These are phyloP conservation scores for Serilophus lunatus DNA, from an alignment of 2,113 vertebrate species.

Conservation along the genomic window DNA sequence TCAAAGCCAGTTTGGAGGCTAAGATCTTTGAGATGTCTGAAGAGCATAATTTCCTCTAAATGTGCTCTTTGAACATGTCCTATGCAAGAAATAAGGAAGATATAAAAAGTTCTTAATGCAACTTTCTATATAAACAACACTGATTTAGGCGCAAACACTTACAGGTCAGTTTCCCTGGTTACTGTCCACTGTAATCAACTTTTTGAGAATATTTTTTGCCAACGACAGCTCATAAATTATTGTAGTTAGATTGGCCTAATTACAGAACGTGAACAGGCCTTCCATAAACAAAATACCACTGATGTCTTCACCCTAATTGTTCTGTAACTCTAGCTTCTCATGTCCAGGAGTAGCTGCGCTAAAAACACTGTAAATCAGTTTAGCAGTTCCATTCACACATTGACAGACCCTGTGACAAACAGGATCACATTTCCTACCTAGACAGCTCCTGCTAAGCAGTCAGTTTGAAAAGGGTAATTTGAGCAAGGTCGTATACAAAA, in stretches of 20 bases:
- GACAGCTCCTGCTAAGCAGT: neutral
- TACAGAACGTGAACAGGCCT: neutral
- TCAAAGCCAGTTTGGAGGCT: neutral
- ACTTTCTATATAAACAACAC: neutral
- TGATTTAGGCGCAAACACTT: neutral
- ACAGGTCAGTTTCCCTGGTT: neutral
- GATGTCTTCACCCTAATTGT: slow-evolving; percentile 51
- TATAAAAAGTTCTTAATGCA: neutral
- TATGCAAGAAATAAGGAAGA: neutral
- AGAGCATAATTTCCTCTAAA: neutral
- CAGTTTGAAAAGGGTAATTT: neutral
- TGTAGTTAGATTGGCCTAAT: neutral
- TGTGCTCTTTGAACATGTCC: neutral
- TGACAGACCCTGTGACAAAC: slow-evolving; percentile 32
- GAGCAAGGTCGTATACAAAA: neutral
- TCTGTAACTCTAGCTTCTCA: slow-evolving; percentile 36
- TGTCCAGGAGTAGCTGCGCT: slow-evolving; percentile 21
- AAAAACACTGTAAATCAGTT: slow-evolving; percentile 61
- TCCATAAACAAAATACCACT: slow-evolving; percentile 55
- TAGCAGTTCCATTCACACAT: slow-evolving; percentile 27
- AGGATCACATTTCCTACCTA: slow-evolving; percentile 34
- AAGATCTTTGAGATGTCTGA: neutral
- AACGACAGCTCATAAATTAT: slow-evolving; percentile 22
- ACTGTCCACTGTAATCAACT: neutral
- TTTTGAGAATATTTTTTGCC: neutral